These are phyloP conservation scores for Enteromius viviparus DNA, from an alignment of 2,797 vertebrate genomes.

Conservation along the genomic window DNA sequence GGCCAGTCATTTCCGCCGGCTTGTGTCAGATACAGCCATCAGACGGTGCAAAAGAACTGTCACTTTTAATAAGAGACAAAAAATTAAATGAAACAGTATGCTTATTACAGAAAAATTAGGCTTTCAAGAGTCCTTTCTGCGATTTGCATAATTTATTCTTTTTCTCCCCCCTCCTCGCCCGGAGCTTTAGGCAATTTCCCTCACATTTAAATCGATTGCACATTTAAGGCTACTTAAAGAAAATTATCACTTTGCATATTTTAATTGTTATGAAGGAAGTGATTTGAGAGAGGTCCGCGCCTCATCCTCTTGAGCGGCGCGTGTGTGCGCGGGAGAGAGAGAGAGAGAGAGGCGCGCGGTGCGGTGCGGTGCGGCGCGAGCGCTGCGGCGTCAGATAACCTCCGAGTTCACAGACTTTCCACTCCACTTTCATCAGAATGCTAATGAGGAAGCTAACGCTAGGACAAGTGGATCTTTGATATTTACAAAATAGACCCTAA, in stretches of 20 bases:
- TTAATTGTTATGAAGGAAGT: conserved; percentile 99
- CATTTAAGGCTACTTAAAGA: conserved; percentile 99
- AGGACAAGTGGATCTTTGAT: conserved; percentile 97
- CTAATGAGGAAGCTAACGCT: conserved; percentile 93
- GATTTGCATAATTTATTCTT: conserved; percentile 99
- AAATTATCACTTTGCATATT: conserved; percentile 99
- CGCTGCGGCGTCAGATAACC: conserved; percentile 98
- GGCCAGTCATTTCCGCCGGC: conserved; percentile 91
- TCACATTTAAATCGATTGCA: conserved; percentile 99
- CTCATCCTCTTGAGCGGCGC: conserved; percentile 96
- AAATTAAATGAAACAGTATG: conserved; percentile 99
- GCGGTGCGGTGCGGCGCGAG: conserved; percentile 62
- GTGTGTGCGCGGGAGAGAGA: conserved; percentile 89
- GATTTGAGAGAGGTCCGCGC: conserved; percentile 98
- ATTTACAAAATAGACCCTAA: conserved; percentile 99
- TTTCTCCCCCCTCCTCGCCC: conserved; percentile 79
- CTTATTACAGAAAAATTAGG: conserved; percentile 99
- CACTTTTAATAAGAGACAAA: conserved; percentile 99
- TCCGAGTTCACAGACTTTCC: conserved; percentile 92
- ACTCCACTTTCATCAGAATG: conserved; percentile 99
- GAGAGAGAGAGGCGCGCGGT: conserved; percentile 72
- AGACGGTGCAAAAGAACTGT: conserved; percentile 99
- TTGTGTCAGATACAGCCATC: conserved; percentile 99
- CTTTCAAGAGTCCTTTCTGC: conserved; percentile 99
- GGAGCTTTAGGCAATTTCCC: conserved; percentile 99